Base-by-base conservation (phyloP, 2,113 vertebrate species). In the Larimichthys crocea region DNA sequence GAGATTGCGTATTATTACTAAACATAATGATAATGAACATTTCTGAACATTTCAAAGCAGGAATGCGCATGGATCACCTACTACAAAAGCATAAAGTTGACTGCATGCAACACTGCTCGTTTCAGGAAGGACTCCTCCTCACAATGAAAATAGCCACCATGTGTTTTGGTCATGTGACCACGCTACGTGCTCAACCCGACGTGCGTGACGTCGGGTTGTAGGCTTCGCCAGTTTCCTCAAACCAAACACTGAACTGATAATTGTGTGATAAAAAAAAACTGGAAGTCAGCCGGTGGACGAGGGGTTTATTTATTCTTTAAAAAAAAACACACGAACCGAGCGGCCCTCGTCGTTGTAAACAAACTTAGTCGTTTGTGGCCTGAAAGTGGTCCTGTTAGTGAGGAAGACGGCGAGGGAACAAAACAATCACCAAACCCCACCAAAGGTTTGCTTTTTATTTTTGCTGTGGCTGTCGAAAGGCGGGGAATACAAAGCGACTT, bases 401-500 rank as follows among this genome's bases (percentile, higher is more conserved):
- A 72, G 66, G 76, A 76, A 70, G 55, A 66, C 60, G 83, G 31
- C 24, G 69, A 35, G 29, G 62, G 4, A 16, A 66, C 53, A 60
- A 6, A 66, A 57, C 26, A 26, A 26, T 26, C 26, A 56, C 10
- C 61, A 83, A 89, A 84, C 44, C 35, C 55, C 77, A 62, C 56
- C 67, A 40, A 89, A 89, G 67, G 85, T 66, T 76, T 83, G 83
- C 3, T 87, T 86, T 76, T 76, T 67, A 66, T 65, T 79, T 79
- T 85, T 72, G 69, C 76, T 22, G 60, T 84, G 70, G 62, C 71
- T 74, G 75, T 86, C 74, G 83, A 80, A 86, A 94, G 92, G 94
- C 92, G 92, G 91, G 92, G 91, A 93, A 94, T 94, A 94, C 93
- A 83, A 94, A 94, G 92, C 89, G 80, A 84, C 78, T 83, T 90